Evolutionary conservation across 2,113 vertebrate genomes (phyloP).

Genomic region (Ceyx margarethae): DNA sequence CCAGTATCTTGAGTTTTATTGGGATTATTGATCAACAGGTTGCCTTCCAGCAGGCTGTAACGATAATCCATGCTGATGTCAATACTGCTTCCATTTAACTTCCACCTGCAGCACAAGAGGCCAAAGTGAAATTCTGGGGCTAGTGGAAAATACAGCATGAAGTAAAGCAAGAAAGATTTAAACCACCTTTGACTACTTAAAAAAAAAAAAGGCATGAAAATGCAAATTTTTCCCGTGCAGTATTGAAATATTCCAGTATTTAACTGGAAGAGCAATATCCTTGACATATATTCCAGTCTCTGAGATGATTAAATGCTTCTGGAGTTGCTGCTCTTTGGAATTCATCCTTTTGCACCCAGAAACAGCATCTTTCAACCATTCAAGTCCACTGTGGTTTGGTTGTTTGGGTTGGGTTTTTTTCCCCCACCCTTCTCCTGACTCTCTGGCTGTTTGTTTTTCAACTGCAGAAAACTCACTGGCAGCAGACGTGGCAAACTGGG

Average conservation of each 20-base stretch:
- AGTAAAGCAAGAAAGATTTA: neutral
- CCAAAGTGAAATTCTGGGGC: conserved; percentile 28
- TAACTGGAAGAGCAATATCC: neutral
- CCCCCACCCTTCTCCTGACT: accelerated
- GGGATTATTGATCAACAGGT: conserved; percentile 89
- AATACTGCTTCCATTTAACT: conserved; percentile 88
- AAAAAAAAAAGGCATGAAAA: neutral
- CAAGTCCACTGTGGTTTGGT: neutral
- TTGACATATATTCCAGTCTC: neutral
- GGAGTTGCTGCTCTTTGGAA: neutral
- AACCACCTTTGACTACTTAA: neutral
- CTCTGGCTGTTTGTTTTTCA: neutral
- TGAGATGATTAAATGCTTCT: conserved; percentile 8
- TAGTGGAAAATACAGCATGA: neutral
- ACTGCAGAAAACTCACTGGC: neutral
- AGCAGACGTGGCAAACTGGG: neutral
- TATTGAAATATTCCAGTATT: neutral
- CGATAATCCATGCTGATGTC: conserved; percentile 85
- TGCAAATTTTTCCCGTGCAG: neutral
- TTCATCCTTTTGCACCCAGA: conserved; percentile 5
- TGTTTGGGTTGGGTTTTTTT: neutral
- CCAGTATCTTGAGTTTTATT: conserved; percentile 89
- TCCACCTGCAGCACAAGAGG: conserved; percentile 86
- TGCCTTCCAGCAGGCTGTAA: conserved; percentile 90
- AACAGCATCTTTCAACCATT: neutral